These are phyloP conservation scores for Phortica magna DNA, from an alignment of 2,888 invertebrate species.

Conservation along the genomic window DNA sequence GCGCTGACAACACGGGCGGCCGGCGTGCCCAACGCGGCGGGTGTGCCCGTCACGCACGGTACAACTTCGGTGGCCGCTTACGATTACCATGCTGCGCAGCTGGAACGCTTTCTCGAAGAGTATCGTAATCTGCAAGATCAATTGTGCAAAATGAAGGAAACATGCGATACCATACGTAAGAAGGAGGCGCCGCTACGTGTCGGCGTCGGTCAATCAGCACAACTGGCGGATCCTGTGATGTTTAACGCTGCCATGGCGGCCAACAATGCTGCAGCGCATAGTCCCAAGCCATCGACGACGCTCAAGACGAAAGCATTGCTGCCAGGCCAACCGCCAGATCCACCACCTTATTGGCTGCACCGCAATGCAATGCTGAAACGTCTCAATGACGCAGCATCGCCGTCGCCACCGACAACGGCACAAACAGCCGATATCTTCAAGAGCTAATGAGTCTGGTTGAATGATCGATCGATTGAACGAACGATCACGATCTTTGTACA, in stretches of 20 bases:
- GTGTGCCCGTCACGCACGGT: conserved; percentile 19
- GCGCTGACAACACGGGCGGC: conserved; percentile 65
- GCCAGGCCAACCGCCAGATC: conserved; percentile 77
- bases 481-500: conserved; percentile 53
- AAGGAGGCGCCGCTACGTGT: conserved; percentile 76
- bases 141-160: conserved; percentile 88
- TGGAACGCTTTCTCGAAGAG: conserved; percentile 88
- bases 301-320: conserved; percentile 80
- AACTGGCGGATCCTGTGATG: conserved; percentile 78
- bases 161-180: conserved; percentile 83
- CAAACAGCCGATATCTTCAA: conserved; percentile 79
- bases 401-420: not conserved
- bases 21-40: conserved; percentile 39
- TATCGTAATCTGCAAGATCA: conserved; percentile 88
- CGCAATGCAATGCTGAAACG: conserved; percentile 78
- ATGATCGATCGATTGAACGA: conserved; percentile 39
- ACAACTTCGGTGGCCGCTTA: conserved; percentile 81
- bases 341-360: conserved; percentile 78
- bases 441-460: conserved; percentile 77
- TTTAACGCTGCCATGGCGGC: conserved; percentile 74
- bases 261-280: conserved; percentile 58
- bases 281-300: conserved; percentile 80
- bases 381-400: conserved; percentile 73
- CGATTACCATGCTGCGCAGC: conserved; percentile 88
- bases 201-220: conserved; percentile 70